phyloP scores from a whole-genome alignment of 2,113 vertebrate genomes.

The Struthidea cinerea region DNA sequence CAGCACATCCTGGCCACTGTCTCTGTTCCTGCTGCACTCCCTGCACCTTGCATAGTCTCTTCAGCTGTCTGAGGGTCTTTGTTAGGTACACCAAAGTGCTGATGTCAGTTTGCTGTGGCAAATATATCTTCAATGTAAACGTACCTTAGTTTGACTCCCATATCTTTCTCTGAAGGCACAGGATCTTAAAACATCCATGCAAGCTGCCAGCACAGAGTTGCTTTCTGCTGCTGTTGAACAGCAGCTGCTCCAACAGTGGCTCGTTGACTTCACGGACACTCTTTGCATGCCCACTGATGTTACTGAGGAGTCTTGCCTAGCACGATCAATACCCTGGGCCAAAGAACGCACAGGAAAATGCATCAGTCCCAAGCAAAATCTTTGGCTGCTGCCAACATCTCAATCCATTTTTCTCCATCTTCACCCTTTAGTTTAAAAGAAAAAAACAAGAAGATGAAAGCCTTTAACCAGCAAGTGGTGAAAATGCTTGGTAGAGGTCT shows the following conservation, averaged over 20 bases:
- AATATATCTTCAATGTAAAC: neutral
- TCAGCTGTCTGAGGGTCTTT: neutral
- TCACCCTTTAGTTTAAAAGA: neutral
- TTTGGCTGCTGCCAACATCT: neutral
- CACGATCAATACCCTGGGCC: neutral
- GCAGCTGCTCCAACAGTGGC: neutral
- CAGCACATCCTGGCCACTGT: neutral
- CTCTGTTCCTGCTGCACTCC: neutral
- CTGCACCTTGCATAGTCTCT: neutral
- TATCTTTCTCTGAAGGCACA: neutral
- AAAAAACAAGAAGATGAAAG: neutral
- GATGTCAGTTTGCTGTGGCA: neutral
- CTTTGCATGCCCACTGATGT: neutral
- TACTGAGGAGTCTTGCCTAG: neutral
- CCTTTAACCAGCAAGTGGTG: neutral
- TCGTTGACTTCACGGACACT: accelerated
- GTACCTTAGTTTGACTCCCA: neutral
- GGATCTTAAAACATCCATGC: neutral
- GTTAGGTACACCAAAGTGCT: neutral
- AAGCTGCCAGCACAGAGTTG: neutral
- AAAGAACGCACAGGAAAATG: neutral
- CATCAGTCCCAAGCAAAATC: neutral
- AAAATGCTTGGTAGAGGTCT: neutral
- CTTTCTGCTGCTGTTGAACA: neutral
- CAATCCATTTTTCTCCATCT: neutral